Evolutionary conservation across 1,140 invertebrate species (phyloP), one percentile per base, ranked within the genome.

Genomic region (Zaprionus davidi): DNA sequence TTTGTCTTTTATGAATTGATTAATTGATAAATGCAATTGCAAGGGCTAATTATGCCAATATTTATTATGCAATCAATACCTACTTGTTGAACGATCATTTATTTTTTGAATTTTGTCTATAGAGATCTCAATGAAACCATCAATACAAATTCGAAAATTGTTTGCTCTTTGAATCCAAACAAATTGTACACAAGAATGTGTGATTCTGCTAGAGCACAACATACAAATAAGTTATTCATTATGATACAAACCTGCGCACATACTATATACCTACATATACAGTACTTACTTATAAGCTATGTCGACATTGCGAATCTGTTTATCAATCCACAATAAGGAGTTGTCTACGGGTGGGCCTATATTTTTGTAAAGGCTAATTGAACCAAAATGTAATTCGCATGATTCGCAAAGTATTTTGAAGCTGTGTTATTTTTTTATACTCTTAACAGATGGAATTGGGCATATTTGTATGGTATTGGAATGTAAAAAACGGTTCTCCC

Each of bases 341-440:
- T 71, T 78, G 82, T 66, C 36, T 59, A 67, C 38, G 71, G 70
- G 63, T 59, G 75, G 66, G 70, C 75, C 71, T 77, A 73, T 77
- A 77, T 77, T 77, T 77, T 77, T 77, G 34, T 73, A 77, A 63
- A 34, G 57, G 12, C 65, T 57, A 58, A 76, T 76, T 73, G 51
- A 69, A 80, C 11, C 60, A 77, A 74, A 82, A 36, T 78, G 83
- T 44, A 72, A 83, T 88, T 87, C 78, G 83, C 83, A 83, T 87
- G 83, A 87, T 12, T 73, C 57, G 78, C 70, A 71, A 75, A 65
- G 81, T 65, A 71, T 62, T 60, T 55, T 53, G 60, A 71, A 79
- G 81, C 67, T 77, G 76, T 84, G 84, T 59, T 88, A 88, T 88
- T 88, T 88, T 88, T 88, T 68, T 88, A 88, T 58, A 81, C 76